A percentile compares a stretch with the other conserved stretches of the same genome.
These are phyloP conservation scores for Anagrus nilaparvatae DNA, from an alignment of 1,140 invertebrate species.

Conservation along the genomic window DNA sequence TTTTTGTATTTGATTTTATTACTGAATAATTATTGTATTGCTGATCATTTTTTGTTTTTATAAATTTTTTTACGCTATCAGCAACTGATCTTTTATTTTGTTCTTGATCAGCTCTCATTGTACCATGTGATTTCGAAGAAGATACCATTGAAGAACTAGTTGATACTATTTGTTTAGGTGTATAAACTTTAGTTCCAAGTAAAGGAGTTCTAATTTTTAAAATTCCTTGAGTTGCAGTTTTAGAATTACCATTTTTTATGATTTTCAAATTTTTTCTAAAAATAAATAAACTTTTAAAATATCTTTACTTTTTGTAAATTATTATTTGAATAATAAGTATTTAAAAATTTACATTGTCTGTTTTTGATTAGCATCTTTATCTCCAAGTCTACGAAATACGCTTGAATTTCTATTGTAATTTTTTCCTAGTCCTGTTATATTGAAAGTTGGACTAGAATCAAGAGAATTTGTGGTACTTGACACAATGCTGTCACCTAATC, in stretches of 20 bases:
- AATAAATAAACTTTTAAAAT: conserved; percentile 1
- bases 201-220: conserved; percentile 24
- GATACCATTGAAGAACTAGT: conserved; percentile 17
- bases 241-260: conserved; percentile 30
- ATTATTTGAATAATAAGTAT: background rate
- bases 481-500: conserved; percentile 39
- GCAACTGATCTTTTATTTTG: conserved; percentile 25
- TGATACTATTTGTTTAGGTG: no score
- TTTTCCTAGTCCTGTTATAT: conserved; percentile 35
- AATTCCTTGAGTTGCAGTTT: conserved; percentile 23
- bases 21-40: conserved; percentile 15
- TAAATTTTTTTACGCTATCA: conserved; percentile 23
- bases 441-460: conserved; percentile 27
- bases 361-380: conserved; percentile 26
- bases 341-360: background rate
- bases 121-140: conserved; percentile 25
- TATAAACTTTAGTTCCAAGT: background rate
- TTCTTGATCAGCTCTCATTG: conserved; percentile 41
- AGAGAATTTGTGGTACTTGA: conserved; percentile 36
- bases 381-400: conserved; percentile 39
- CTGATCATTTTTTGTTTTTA: conserved; percentile 26
- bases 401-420: conserved; percentile 31
- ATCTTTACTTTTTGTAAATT: background rate
- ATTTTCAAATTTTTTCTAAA: conserved; percentile 7
- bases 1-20: conserved; percentile 10